These are phyloP conservation scores for Amphiprion clarkii DNA, from an alignment of 2,797 vertebrate genomes.

Conservation along the genomic window DNA sequence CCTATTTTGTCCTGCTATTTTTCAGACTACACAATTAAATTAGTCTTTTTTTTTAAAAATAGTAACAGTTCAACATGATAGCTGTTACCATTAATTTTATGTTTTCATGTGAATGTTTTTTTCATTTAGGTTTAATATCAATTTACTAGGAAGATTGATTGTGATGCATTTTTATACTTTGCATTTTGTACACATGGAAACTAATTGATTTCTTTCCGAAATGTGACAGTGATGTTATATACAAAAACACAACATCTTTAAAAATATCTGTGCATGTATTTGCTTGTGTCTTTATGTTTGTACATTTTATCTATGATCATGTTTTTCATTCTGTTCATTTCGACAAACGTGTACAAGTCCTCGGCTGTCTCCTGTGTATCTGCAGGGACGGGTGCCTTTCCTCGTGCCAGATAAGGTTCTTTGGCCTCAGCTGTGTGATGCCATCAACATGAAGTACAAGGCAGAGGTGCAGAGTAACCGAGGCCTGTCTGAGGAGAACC, in stretches of 20 bases:
- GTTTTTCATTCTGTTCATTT: slow-evolving; percentile 1
- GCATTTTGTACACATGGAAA: not conserved
- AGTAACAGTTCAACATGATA: no score
- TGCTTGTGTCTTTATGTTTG: not conserved
- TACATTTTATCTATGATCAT: not conserved
- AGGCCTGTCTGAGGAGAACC: slow-evolving; percentile 95
- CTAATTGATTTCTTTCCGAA: not conserved
- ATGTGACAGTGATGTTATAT: not conserved
- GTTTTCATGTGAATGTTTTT: not conserved
- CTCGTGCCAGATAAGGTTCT: slow-evolving; percentile 95
- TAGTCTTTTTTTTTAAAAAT: no score
- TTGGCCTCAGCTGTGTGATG: slow-evolving; percentile 97
- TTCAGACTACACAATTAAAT: no score
- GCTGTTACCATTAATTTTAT: no score
- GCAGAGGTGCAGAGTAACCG: slow-evolving; percentile 96
- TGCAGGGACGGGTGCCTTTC: slow-evolving; percentile 94
- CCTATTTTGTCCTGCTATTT: no score
- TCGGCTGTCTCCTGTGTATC: not conserved
- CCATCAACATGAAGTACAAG: slow-evolving; percentile 99
- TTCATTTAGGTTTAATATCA: no score
- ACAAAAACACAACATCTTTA: not conserved
- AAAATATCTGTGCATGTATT: not conserved
- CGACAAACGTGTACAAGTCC: not conserved
- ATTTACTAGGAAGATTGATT: no score
- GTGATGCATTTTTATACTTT: no score